Conservation (phyloP, 2,113 vertebrate species). For the Elanus axillaris region DNA sequence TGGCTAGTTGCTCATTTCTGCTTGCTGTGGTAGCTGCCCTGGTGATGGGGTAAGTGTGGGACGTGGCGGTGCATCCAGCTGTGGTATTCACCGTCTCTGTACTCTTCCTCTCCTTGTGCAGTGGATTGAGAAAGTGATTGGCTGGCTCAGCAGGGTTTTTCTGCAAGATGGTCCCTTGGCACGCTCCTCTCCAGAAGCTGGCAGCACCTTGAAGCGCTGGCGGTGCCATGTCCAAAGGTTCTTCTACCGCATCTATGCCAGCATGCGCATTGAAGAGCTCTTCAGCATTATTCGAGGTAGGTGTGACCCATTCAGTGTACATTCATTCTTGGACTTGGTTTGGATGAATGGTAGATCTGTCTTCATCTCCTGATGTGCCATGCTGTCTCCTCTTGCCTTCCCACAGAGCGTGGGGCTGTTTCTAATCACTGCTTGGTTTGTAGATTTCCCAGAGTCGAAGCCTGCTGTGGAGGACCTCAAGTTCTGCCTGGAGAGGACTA, state of each 20-base stretch:
- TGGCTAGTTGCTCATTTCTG: neutral
- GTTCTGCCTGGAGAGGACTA: conserved; percentile 93
- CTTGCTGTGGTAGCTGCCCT: neutral
- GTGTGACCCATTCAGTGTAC: neutral
- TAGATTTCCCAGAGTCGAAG: conserved; percentile 96
- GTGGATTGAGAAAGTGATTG: conserved; percentile 94
- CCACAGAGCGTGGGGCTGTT: rapidly evolving
- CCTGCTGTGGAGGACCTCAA: conserved; percentile 94
- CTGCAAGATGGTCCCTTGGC: conserved; percentile 60
- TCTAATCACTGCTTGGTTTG: neutral
- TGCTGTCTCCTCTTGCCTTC: neutral
- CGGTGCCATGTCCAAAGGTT: conserved; percentile 92
- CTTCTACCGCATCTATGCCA: conserved; percentile 93
- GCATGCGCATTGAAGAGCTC: conserved; percentile 95
- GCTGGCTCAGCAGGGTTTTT: conserved; percentile 93
- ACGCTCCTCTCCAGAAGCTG: conserved; percentile 24
- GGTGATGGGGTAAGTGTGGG: neutral
- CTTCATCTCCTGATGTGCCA: neutral
- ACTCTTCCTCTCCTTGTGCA: conserved; percentile 16
- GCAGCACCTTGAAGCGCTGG: conserved; percentile 85
- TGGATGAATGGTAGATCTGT: neutral
- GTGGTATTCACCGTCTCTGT: neutral
- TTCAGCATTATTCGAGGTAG: conserved; percentile 96
- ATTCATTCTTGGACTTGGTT: neutral
- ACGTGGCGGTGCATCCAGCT: neutral